Base-by-base conservation (phyloP, 2,797 vertebrate species). In the Sebastes itinus region DNA sequence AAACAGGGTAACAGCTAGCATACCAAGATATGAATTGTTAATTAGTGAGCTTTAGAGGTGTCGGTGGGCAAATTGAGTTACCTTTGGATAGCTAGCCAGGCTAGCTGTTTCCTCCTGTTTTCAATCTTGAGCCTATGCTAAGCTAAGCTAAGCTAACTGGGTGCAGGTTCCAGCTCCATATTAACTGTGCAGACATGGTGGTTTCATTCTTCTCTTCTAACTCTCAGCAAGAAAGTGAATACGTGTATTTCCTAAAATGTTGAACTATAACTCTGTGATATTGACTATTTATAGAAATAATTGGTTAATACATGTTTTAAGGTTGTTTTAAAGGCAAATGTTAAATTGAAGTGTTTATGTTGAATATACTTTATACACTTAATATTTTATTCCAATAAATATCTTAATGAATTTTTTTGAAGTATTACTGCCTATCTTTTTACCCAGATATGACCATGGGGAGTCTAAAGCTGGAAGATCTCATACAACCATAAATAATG, bases 401-500 rank as follows among this genome's bases (percentile, higher is more conserved):
- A 1, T 61, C 2, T 54, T 25, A 3, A 9, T 54, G 3, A 52
- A 27, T 56, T 8, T 27, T 14, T 59, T 42, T 20, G 2, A 38
- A 25, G 23, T 27, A 27, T 27, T 58, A 7, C 18, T 60, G 12
- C 7, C 4, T 5, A 46, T 70, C 2, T 30, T 33, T 33, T 58
- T 59, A 12, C 28, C 23, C 6, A 63, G 27, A 20, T 70, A 68
- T 75, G 25, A 68, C 11, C 10, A 13, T 23, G 7, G 4, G 5
- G 5, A 22, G 23, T 23, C 18, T 18, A 33, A 2, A 82, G 28
- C 59, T n/a, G 10, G n/a, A 33, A 33, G 27, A 3, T 49, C 7
- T 72, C 73, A 25, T 54, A 32, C n/a, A 35, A 6, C 35, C 74
- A 56, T 28, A 59, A 78, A 81, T 74, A 33, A 64, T 64, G 25